phyloP scores from a whole-genome alignment of 2,113 vertebrate genomes.

The Chaenogobius annularis region DNA sequence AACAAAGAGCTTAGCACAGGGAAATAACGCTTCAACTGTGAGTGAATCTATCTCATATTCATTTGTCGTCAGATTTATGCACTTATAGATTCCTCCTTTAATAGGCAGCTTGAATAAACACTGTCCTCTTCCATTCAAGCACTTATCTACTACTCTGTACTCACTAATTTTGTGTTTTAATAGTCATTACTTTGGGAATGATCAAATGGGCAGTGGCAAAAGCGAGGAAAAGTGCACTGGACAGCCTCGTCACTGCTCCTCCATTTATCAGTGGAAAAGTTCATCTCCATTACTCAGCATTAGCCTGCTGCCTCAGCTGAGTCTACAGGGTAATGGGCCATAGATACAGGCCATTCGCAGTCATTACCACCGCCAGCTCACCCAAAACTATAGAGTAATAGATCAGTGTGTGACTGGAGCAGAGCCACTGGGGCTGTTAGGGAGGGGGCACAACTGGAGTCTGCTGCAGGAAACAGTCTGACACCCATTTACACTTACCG shows the following conservation, averaged over 20 bases:
- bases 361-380: slow-evolving; percentile 58
- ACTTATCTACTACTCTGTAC: slow-evolving; percentile 31
- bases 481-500: slow-evolving; percentile 6
- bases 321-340: slow-evolving; percentile 62
- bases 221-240: neutral
- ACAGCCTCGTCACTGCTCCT: slow-evolving; percentile 33
- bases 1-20: slow-evolving; percentile 45
- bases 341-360: slow-evolving; percentile 55
- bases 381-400: slow-evolving; percentile 29
- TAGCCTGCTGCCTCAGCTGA: slow-evolving; percentile 54
- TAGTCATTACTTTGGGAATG: slow-evolving; percentile 31
- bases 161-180: slow-evolving; percentile 39
- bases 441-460: neutral
- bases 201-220: slow-evolving; percentile 34
- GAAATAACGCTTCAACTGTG: slow-evolving; percentile 23
- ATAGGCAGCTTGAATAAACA: slow-evolving; percentile 28
- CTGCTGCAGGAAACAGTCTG: slow-evolving; percentile 19
- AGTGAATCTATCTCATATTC: slow-evolving; percentile 29
- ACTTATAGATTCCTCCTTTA: slow-evolving; percentile 38
- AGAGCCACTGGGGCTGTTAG: slow-evolving; percentile 27
- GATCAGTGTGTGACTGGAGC: slow-evolving; percentile 45
- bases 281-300: slow-evolving; percentile 66
- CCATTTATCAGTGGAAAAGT: slow-evolving; percentile 55
- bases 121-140: slow-evolving; percentile 16
- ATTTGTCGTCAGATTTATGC: slow-evolving; percentile 35